Evolutionary conservation across 2,888 invertebrate species (phyloP).

Genomic region (Hydropsyche betteni): DNA sequence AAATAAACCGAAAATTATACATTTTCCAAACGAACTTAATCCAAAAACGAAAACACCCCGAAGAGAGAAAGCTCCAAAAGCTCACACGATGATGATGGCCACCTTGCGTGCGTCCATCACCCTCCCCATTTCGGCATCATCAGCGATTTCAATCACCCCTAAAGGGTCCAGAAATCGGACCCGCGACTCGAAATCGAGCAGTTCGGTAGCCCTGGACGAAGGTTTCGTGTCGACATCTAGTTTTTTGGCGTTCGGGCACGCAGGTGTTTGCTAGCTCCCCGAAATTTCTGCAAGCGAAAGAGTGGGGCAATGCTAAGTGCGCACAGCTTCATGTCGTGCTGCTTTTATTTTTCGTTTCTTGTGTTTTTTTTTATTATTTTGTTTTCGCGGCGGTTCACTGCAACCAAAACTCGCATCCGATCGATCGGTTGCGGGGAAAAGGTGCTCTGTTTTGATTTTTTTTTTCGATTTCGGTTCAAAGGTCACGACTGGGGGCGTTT

Average conservation of each 20-base stretch:
- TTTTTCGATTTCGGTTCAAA: neutral
- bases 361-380: neutral
- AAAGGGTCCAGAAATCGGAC: too few species aligned
- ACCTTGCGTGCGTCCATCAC: too few species aligned
- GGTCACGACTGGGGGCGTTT: too few species aligned
- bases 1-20: too few species aligned
- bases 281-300: conserved; percentile 37
- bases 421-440: neutral
- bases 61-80: too few species aligned
- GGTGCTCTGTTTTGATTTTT: neutral
- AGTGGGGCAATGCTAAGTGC: conserved; percentile 34
- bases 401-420: conserved; percentile 31
- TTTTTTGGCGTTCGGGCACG: conserved; percentile 47
- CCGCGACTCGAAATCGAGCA: neutral
- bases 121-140: too few species aligned
- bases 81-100: too few species aligned
- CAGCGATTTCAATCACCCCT: too few species aligned
- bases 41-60: too few species aligned
- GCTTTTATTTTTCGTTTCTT: conserved; percentile 4
- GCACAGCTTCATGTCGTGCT: conserved; percentile 36
- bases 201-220: conserved; percentile 20
- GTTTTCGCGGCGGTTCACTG: conserved; percentile 3
- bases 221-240: conserved; percentile 43
- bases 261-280: conserved; percentile 46
- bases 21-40: too few species aligned